Evolutionary conservation across 2,797 vertebrate species (phyloP), one percentile per base, ranked within the genome.

Genomic region (Acomys russatus): DNA sequence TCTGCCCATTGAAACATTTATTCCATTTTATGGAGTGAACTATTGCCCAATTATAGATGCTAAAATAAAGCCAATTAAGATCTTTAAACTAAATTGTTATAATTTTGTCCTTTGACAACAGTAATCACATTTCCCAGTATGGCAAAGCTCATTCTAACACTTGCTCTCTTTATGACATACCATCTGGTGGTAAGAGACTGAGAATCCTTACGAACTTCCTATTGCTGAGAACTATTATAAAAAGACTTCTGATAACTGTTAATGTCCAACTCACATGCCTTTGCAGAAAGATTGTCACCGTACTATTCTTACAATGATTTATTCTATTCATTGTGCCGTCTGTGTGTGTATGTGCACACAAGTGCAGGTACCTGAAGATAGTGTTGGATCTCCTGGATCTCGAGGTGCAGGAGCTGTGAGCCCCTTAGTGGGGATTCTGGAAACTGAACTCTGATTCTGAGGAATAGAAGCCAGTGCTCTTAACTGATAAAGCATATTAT

Each of bases 61-160:
- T 35, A 73, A 64, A 82, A 93, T 82, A 89, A 82, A 80, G 8
- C 22, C 59, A 82, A 56, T 83, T 89, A 74, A 83, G 63, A 66
- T 38, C n/a, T 94, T 74, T 89, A 94, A 54, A 82, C 56, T 88
- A 88, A 82, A 89, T 66, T 56, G 73, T 56, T 78, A 35, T 89
- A 88, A 94, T 82, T 94, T 82, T 33, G 3, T 94, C 44, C 66
- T 74, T 82, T 82, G 56, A 82, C 77, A 82, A 49, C 44, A 78
- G 61, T 63, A 61, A 86, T 79, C 85, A 71, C n/a, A 90, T 79
- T 68, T 83, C 38, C 56, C 68, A 44, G 18, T 54, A 66, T 61
- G 15, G 22, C 33, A 82, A 70, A 90, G n/a, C 74, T 87, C 70
- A 63, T 78, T 92, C 30, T 68, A 51, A 91, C 17, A 68, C 61